Percentiles rank a stretch among this genome's conserved stretches.
Evolutionary conservation across 53 echinoderm and acorn worm species (phyloP).

Genomic region (Echinometra lucunter): DNA sequence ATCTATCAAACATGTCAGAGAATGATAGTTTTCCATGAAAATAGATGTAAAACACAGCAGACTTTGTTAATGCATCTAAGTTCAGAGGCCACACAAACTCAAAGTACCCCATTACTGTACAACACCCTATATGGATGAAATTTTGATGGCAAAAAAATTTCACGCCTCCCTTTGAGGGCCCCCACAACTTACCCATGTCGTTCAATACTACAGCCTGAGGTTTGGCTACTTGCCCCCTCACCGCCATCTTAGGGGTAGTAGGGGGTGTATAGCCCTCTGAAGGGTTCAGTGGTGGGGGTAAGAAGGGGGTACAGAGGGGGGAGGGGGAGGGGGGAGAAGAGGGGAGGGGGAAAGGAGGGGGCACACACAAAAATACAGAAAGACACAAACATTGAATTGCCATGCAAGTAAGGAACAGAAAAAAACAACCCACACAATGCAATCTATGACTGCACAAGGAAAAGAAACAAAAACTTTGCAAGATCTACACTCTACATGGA

Average conservation of each 20-base stretch:
- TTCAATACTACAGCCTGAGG: constrained; percentile 84
- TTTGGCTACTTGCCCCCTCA: constrained; percentile 84
- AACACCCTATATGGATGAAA: background rate
- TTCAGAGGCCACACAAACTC: background rate
- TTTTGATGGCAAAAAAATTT: background rate
- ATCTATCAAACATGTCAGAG: background rate
- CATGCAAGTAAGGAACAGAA: constrained; percentile 1
- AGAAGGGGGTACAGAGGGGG: background rate
- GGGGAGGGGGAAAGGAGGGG: background rate
- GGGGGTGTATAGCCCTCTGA: constrained; percentile 93
- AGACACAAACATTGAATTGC: constrained; percentile 44
- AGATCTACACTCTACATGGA: background rate
- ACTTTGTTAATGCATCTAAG: background rate
- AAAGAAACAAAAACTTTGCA: constrained; percentile 21
- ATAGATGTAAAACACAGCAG: background rate
- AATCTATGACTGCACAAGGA: background rate
- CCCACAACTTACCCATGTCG: constrained; percentile 90
- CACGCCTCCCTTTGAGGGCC: background rate
- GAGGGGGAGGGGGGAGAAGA: background rate
- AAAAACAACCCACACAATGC: background rate
- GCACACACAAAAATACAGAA: constrained; percentile 51
- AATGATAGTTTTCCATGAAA: background rate
- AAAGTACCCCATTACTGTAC: background rate
- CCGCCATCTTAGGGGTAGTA: constrained; percentile 83
- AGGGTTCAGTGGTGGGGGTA: background rate